phyloP scores from a whole-genome alignment of 2,113 vertebrate genomes.

The Nothoprocta perdicaria region DNA sequence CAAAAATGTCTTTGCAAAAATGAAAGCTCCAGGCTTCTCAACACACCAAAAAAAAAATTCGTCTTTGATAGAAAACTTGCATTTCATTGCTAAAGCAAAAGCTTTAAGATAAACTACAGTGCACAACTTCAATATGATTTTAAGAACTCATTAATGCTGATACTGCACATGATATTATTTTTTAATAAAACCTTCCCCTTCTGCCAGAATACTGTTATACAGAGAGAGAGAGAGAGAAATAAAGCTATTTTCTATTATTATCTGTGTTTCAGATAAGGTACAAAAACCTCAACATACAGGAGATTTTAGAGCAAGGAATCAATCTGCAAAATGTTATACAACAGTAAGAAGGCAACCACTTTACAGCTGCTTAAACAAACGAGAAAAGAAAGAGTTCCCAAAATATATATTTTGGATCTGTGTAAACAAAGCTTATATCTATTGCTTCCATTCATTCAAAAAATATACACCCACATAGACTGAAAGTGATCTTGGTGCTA shows the following conservation, averaged over 20 bases:
- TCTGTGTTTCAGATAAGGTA: conserved; percentile 63
- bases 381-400: conserved; percentile 56
- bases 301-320: conserved; percentile 51
- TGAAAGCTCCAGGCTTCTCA: conserved; percentile 59
- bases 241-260: background rate
- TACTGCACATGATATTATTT: conserved; percentile 48
- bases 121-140: conserved; percentile 68
- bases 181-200: background rate
- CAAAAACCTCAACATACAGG: conserved; percentile 58
- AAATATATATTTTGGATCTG: conserved; percentile 67
- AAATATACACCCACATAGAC: conserved; percentile 60
- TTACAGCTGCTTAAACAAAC: conserved; percentile 58
- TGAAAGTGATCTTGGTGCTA: conserved; percentile 55
- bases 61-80: conserved; percentile 56
- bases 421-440: conserved; percentile 79
- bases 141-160: conserved; percentile 59
- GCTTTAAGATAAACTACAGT: conserved; percentile 53
- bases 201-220: conserved; percentile 63
- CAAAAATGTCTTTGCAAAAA: conserved; percentile 40
- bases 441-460: conserved; percentile 59
- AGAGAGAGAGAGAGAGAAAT: background rate
- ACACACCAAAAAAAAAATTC: conserved; percentile 68
- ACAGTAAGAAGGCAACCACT: conserved; percentile 66
- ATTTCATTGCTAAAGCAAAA: conserved; percentile 51
- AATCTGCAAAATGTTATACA: conserved; percentile 55